Evolutionary conservation across 2,888 invertebrate genomes (phyloP), one percentile per base, ranked within the genome.

Genomic region (Eumacrocentrus americanus): DNA sequence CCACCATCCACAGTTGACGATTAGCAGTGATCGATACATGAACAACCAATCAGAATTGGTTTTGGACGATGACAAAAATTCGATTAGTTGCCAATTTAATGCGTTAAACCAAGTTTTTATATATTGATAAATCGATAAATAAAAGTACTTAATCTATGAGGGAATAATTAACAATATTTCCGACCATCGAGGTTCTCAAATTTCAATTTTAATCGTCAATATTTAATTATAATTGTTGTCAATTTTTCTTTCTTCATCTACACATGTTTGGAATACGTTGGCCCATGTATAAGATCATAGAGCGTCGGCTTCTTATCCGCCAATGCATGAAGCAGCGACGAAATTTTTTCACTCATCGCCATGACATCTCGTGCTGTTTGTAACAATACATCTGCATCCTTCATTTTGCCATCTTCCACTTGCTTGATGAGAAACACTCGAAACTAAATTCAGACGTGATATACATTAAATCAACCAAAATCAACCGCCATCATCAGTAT

Each of bases 361-460:
- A 60, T 54, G 1, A 14, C 16, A 0, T 50, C 22, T 12, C 42
- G 18, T 9, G 60, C 54, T 18, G 7, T 1, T 9, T 40, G 11
- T n/a, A 60, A 22, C 5, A 48, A 20, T 14, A 12, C 11, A 4
- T 16, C 23, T 4, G 42, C 14, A 2, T 25, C 5, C 2, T 12
- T 22, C 16, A 60, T 44, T 50, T 55, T 60, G 4, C 51, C 51
- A 1, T 14, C 9, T 9, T 37, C 50, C 16, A 44, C 37, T 51
- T 60, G 34, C 23, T 35, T 25, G 3, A 40, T 37, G 14, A 60
- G 37, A 25, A 60, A 55, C 34, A 16, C 37, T 1, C 40, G n/a
- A 12, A 56, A 46, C 60, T 60, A 23, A 23, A 55, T 11, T n/a
- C 7, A 16, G 1, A 20, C 9, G 18, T 11, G n/a, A 18, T 9